Base-by-base conservation (phyloP, 2,797 vertebrate species). In the Neosilurus hyrtlii region DNA sequence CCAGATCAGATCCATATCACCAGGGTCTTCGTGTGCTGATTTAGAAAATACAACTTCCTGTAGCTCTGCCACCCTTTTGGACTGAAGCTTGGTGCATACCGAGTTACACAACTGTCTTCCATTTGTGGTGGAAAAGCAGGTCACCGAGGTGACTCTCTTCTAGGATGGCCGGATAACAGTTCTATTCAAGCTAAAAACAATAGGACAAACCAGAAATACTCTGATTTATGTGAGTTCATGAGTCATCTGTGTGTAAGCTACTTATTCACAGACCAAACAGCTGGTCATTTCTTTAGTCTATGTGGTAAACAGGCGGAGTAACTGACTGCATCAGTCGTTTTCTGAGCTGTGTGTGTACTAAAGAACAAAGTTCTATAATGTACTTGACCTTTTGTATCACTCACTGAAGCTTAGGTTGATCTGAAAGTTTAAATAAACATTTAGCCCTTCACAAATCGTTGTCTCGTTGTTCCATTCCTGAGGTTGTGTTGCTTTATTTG, bases 301-400 rank as follows among this genome's bases (percentile, higher is more conserved):
- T n/a, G 30, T 7, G 22, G 52, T 51, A 77, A 77, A 77, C 72
- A 57, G 51, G 37, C 22, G 16, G 24, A 52, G 20, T 54, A 59
- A 37, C 24, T 73, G 76, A 63, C 57, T 85, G 51, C 89, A 88
- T 87, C 68, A 9, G 73, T 79, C 57, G 59, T 59, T 80, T 82
- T 73, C 59, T 22, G 4, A 20, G 20, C 71, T 75, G 16, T 18
- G 51, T 59, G 52, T 66, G 16, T 15, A 57, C 18, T 24, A 71
- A 72, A 66, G 61, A 65, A 20, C 12, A 65, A 66, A 75, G 59
- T 66, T 22, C 22, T 7, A 49, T 9, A n/a, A 56, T 20, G 9
- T 59, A 76, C 74, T 49, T 63, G 22, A 24, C 59, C 57, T 49
- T 78, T 52, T 52, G 14, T n/a, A 26, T 65, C 2, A 3, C 43